Evolutionary conservation across 92 coral and sea anemone species (phyloP).

Genomic region (Blastomussa wellsi): DNA sequence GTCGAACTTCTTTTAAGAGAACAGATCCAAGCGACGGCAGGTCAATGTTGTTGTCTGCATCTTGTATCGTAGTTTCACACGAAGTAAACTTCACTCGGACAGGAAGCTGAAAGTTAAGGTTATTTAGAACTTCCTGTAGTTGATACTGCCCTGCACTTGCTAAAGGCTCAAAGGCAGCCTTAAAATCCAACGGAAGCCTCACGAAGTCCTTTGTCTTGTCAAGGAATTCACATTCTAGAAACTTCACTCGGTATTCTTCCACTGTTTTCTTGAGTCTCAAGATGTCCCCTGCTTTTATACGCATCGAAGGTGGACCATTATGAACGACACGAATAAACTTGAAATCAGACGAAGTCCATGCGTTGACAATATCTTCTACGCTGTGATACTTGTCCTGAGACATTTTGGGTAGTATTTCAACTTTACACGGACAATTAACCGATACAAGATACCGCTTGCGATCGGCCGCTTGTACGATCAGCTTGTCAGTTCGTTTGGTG

Average conservation of each 20-base stretch:
- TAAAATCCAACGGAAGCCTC: constrained; percentile 42
- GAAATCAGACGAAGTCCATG: constrained; percentile 3
- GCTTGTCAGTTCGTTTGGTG: constrained; percentile 48
- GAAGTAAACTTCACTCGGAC: constrained; percentile 42
- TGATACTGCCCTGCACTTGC: not conserved
- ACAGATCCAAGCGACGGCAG: constrained; percentile 50
- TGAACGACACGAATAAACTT: constrained; percentile 43
- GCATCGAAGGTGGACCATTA: constrained; percentile 49
- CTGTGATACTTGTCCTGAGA: constrained; percentile 35
- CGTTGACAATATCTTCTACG: constrained; percentile 43
- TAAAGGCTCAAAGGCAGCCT: constrained; percentile 40
- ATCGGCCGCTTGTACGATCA: constrained; percentile 18
- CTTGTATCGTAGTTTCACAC: constrained; percentile 10
- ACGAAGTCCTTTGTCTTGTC: constrained; percentile 23
- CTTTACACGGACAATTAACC: constrained; percentile 36
- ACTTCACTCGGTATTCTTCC: constrained; percentile 12
- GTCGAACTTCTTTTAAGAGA: constrained; percentile 35
- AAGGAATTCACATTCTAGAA: constrained; percentile 41
- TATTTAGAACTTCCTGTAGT: not conserved
- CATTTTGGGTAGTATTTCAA: constrained; percentile 25
- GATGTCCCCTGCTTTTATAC: constrained; percentile 51
- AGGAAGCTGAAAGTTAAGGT: constrained; percentile 36
- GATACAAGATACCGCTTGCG: constrained; percentile 37
- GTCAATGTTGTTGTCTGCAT: not conserved
- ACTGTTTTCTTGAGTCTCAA: constrained; percentile 34